Evolutionary conservation across 2,113 vertebrate genomes (phyloP), one percentile per base, ranked within the genome.

Genomic region (Phalacrocorax pelagicus): DNA sequence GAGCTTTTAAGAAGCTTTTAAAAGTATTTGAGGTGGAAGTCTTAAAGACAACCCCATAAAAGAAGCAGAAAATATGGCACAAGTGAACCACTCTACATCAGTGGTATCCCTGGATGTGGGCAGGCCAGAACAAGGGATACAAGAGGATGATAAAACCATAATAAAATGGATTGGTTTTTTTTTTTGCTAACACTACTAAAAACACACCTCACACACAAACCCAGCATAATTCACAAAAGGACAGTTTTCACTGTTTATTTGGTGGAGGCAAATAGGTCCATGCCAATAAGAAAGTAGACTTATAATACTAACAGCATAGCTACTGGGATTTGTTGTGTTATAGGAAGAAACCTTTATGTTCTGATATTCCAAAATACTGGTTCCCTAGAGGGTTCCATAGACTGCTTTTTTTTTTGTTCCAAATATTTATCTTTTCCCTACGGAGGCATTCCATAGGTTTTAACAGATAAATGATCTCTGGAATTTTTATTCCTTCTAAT

Each of bases 1-100:
- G 80, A 90, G 86, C 61, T 96, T 96, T 94, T 81, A 87, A 94
- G 94, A 89, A 80, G 88, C 75, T 91, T 91, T 97, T 93, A 66
- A 72, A 93, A 75, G 90, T 81, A 69, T 94, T 91, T 83, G 88
- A 96, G 86, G 77, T 90, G 32, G 63, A 93, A 95, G 78, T 73
- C 65, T 86, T 72, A 90, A 85, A 66, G n/a, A 63, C 84, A 91
- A 72, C 65, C 67, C 84, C 74, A 77, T 55, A 72, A 95, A 95
- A 86, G 88, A 82, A 90, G 74, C 11, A 71, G 52, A 86, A 97
- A 96, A 54, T 65, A 92, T 72, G 40, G 6, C 80, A 63, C 54
- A 86, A 59, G 80, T 57, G 85, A 95, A 69, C 40, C 58, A 47
- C 44, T 59, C 36, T 69, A 16, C 34, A 9, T 88, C 47, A 23